Percentiles rank a stretch among this genome's conserved stretches.
Conservation (phyloP, 1,140 invertebrate genomes). For the Paracyclopina nana region DNA sequence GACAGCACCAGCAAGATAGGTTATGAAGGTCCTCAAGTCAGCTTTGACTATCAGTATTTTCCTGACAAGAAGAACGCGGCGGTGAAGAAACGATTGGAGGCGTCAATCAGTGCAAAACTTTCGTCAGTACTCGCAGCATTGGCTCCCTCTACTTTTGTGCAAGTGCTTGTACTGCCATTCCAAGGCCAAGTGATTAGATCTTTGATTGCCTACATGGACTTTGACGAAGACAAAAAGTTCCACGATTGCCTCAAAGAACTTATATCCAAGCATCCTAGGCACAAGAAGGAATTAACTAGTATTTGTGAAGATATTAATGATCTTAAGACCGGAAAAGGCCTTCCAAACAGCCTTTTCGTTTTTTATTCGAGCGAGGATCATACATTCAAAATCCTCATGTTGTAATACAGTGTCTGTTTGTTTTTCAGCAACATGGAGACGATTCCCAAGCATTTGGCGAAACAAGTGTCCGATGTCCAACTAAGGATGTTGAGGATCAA, state of each 20-base stretch:
- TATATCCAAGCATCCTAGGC: background rate
- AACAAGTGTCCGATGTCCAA: background rate
- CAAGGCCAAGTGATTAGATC: slow-evolving; percentile 2
- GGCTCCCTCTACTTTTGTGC: background rate
- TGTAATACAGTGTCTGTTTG: background rate
- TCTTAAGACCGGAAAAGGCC: background rate
- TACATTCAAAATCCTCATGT: slow-evolving; percentile 2
- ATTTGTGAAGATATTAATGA: slow-evolving; percentile 9
- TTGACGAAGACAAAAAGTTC: slow-evolving; percentile 5
- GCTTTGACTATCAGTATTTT: background rate
- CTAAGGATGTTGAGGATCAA: background rate
- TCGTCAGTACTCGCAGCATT: background rate
- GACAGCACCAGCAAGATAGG: background rate
- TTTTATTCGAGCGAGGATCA: slow-evolving; percentile 1
- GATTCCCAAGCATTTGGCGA: background rate
- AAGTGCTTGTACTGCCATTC: slow-evolving; percentile 6
- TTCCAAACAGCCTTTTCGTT: background rate
- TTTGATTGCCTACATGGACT: background rate
- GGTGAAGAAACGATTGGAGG: slow-evolving; percentile 1
- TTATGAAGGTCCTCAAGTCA: background rate
- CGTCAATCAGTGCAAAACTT: background rate
- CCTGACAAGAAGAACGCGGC: background rate
- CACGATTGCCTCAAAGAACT: background rate
- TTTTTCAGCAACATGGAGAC: background rate
- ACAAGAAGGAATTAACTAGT: background rate